Conservation (phyloP, 2,888 invertebrate species). For the Meliscaeva auricollis region DNA sequence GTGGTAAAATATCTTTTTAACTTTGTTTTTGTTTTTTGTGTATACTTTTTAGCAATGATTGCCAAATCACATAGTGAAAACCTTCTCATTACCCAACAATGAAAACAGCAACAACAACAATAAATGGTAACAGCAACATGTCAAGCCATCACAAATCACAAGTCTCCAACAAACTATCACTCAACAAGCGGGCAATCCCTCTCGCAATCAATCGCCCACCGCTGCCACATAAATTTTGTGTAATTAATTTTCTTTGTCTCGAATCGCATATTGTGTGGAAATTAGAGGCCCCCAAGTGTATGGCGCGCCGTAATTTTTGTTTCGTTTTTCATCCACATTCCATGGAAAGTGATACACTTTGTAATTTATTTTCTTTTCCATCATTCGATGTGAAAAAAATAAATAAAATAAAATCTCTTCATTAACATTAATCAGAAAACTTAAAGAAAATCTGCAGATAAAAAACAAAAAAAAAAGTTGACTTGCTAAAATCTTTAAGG, state of each 20-base stretch:
- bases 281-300: not conserved
- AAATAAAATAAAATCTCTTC: slow-evolving; percentile 46
- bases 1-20: slow-evolving; percentile 16
- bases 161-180: slow-evolving; percentile 55
- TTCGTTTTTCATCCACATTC: slow-evolving; percentile 26
- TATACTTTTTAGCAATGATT: slow-evolving; percentile 57
- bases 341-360: slow-evolving; percentile 68
- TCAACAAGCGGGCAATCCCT: slow-evolving; percentile 50
- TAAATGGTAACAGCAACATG: slow-evolving; percentile 27
- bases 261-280: not conserved
- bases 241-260: slow-evolving; percentile 61
- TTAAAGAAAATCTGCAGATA: not conserved
- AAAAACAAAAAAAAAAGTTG: slow-evolving; percentile 10
- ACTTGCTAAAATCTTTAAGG: slow-evolving; percentile 42
- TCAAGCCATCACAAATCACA: slow-evolving; percentile 56
- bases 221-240: slow-evolving; percentile 57
- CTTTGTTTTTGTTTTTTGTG: not conserved
- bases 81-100: slow-evolving; percentile 36
- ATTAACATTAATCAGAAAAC: slow-evolving; percentile 55
- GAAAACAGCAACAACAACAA: not conserved
- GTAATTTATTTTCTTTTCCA: slow-evolving; percentile 46
- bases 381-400: slow-evolving; percentile 35
- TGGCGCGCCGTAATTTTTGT: slow-evolving; percentile 34
- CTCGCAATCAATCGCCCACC: slow-evolving; percentile 62
- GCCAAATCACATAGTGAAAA: slow-evolving; percentile 66